A percentile compares a stretch with the other conserved stretches of the same genome.
phyloP scores from a whole-genome alignment of 2,113 vertebrate genomes.

The Crotalus tigris region DNA sequence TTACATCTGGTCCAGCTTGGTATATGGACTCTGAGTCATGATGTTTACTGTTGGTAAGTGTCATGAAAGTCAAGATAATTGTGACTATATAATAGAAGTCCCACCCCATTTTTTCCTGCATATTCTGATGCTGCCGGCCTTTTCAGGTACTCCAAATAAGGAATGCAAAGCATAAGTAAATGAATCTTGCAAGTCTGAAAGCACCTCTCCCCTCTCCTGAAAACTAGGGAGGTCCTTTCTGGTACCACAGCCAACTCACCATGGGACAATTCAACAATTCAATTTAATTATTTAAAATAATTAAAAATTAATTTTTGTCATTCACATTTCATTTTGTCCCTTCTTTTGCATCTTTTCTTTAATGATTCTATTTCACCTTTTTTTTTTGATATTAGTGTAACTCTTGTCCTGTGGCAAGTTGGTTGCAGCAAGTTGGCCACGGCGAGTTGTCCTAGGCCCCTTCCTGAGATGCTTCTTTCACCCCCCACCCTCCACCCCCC shows the following conservation, averaged over 20 bases:
- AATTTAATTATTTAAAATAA: neutral
- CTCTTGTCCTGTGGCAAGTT: neutral
- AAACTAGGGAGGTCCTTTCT: neutral
- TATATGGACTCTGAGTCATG: neutral
- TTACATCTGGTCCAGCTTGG: neutral
- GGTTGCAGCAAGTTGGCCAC: neutral
- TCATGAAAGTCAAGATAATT: neutral
- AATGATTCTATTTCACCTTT: neutral
- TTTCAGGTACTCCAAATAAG: neutral
- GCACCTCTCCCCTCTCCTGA: neutral
- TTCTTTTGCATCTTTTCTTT: neutral
- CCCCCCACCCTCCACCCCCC: neutral
- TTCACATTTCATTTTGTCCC: neutral
- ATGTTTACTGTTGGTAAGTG: neutral
- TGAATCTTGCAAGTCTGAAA: neutral
- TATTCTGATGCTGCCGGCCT: neutral
- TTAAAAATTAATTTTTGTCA: neutral
- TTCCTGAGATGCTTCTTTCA: neutral
- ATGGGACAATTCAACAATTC: neutral
- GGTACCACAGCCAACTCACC: neutral
- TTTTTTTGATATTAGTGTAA: neutral
- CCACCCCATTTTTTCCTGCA: neutral
- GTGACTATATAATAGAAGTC: neutral
- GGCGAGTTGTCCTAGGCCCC: neutral
- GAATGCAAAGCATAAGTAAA: neutral